Base-by-base conservation (phyloP, 1,140 invertebrate genomes). In the Zaprionus inermis region DNA sequence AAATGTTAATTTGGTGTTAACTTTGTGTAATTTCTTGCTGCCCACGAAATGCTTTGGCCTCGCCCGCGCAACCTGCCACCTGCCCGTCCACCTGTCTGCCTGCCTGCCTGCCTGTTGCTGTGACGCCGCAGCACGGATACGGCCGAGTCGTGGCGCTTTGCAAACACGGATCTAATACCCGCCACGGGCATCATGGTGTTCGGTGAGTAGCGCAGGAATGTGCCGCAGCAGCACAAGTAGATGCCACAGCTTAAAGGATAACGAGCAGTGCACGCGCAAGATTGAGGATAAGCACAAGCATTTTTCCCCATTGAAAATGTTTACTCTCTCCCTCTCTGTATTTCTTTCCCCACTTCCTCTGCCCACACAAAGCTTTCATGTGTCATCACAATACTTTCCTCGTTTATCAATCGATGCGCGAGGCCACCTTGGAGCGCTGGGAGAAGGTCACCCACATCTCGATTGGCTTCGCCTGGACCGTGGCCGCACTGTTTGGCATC, bases 381-480 rank as follows among this genome's bases (percentile, higher is more conserved):
- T 98, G 97, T 86, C 97, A 98, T 88, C 97, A 98, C 92, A 97
- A 97, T 82, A 97, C 96, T 57, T 98, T 98, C 91, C 93, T 98
- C 52, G 95, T 98, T 69, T 97, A 97, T 92, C 94, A 95, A 49
- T 97, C 96, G 16, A 95, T 98, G 86, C 94, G 96, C 84, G 94
- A 96, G 60, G 95, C 96, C n/a, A 95, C 94, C 22, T 94, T 97
- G 82, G 93, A 95, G 75, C 94, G 96, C 72, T 98, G 97, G 97
- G 95, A 96, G 80, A 94, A 95, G 72, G 96, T 98, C 20, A 97
- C 97, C 1, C 97, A 97, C 91, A 94, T 95, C 92, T 97, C 96
- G 32, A 94, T 98, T 49, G 93, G 95, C 38, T 92, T 92, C 56
- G 96, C 97, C 51, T 95, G 96, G 81, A 78, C 96, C 3, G 94